phyloP scores from a whole-genome alignment of 2,888 invertebrate species.

The Cerastis rubricosa region DNA sequence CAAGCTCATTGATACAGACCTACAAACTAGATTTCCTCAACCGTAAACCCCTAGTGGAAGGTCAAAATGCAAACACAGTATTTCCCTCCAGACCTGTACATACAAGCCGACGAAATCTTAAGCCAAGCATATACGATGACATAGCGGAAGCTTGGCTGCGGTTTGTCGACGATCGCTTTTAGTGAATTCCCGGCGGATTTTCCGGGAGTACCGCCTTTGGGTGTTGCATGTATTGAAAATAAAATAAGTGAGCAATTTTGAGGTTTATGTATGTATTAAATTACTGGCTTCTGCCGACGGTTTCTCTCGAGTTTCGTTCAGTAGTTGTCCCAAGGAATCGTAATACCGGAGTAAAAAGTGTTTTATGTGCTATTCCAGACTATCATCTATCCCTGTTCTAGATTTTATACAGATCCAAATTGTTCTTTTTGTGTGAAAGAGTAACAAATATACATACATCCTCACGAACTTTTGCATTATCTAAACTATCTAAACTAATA shows the following conservation, averaged over 20 bases:
- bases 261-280: neutral
- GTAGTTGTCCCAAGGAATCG: too few relatives aligned
- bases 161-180: constrained; percentile 36
- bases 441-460: too few relatives aligned
- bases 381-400: too few relatives aligned
- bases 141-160: constrained; percentile 20
- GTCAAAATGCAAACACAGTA: constrained; percentile 25
- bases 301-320: too few relatives aligned
- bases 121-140: constrained; percentile 11
- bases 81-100: constrained; percentile 16
- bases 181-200: constrained; percentile 23
- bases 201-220: neutral
- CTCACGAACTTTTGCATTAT: too few relatives aligned
- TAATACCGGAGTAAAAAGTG: too few relatives aligned
- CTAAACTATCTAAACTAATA: too few relatives aligned
- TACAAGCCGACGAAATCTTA: constrained; percentile 30
- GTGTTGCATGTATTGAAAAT: neutral
- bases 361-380: too few relatives aligned
- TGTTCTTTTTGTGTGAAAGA: too few relatives aligned
- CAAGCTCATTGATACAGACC: neutral
- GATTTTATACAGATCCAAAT: too few relatives aligned
- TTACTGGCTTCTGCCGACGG: too few relatives aligned
- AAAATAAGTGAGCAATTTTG: neutral
- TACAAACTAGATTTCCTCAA: neutral
- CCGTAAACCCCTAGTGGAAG: neutral